Evolutionary conservation across 2,888 invertebrate genomes (phyloP), one percentile per base, ranked within the genome.

Genomic region (Dysmachus trigonus): DNA sequence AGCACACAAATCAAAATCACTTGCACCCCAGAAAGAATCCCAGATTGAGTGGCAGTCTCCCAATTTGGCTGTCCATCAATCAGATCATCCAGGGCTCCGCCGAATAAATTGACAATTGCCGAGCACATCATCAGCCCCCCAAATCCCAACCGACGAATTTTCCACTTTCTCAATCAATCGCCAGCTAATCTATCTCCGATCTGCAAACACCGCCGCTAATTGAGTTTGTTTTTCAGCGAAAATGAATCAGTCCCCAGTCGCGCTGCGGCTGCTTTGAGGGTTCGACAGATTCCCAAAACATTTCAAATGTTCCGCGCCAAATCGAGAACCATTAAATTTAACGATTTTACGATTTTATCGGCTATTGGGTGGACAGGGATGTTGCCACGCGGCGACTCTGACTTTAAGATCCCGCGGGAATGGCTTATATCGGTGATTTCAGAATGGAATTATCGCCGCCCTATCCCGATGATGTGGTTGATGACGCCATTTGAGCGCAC

Each of bases 221-320:
- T 82, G 62, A 82, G 62, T 82, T 82, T 82, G 62, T 82, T 82
- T 82, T 82, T 22, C 81, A 53, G 33, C 62, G 33, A 82, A 62
- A 82, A 53, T 53, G 62, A 62, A 82, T 62, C 62, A 82, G 33
- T 82, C 62, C 33, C 62, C 15, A n/a, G 41, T 35, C 81, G 30
- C n/a, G 47, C 53, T 81, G 15, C 13, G 51, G 51, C 18, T 41
- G 33, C 27, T 53, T 81, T 81, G 5, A 31, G 15, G 22, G 31
- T 33, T 81, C 53, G 76, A 10, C 22, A 27, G 47, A 47, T 77
- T 77, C 27, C 77, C 51, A 47, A n/a, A 77, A 77, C 15, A 35
- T 77, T 77, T 77, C 62, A 62, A 62, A 62, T 18, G 18, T 77
- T 30, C 77, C 33, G 27, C 13, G 81, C 81, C 31, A 82, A 82